A percentile compares a stretch with the other conserved stretches of the same genome.
These are phyloP conservation scores for Tringa solitaria DNA, from an alignment of 2,113 vertebrate genomes.

Conservation along the genomic window DNA sequence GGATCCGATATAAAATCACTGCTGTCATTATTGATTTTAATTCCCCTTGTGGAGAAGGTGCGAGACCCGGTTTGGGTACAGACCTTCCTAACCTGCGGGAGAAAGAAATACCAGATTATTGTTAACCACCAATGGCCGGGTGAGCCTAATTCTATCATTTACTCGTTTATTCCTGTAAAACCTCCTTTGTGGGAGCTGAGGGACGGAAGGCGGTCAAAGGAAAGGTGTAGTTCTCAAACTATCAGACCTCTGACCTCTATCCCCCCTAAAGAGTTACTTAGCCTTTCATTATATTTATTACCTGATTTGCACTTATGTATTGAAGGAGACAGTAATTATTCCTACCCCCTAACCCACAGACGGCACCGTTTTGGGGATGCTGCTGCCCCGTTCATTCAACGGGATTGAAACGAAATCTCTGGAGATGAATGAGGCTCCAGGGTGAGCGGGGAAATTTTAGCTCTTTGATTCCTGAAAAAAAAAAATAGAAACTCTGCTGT, in stretches of 20 bases:
- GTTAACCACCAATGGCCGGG: accelerated
- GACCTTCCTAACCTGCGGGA: neutral
- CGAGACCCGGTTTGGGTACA: neutral
- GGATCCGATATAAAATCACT: no score
- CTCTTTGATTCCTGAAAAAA: neutral
- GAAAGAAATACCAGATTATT: neutral
- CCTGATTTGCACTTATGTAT: neutral
- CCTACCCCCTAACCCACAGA: neutral
- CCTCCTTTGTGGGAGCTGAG: neutral
- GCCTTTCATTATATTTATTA: neutral
- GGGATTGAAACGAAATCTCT: neutral
- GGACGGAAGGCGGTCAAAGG: neutral
- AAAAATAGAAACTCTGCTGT: neutral
- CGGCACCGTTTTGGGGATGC: neutral
- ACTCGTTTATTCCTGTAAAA: neutral
- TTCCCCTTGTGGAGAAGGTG: neutral
- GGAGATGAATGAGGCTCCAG: neutral
- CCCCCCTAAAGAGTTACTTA: neutral
- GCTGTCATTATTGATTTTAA: neutral
- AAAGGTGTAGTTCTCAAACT: neutral
- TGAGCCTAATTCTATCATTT: no score
- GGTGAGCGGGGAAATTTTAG: neutral
- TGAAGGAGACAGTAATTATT: neutral
- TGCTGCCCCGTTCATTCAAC: neutral
- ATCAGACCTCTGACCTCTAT: neutral